Evolutionary conservation across 2,113 vertebrate species (phyloP).

Genomic region (Trematocara stigmaticum): DNA sequence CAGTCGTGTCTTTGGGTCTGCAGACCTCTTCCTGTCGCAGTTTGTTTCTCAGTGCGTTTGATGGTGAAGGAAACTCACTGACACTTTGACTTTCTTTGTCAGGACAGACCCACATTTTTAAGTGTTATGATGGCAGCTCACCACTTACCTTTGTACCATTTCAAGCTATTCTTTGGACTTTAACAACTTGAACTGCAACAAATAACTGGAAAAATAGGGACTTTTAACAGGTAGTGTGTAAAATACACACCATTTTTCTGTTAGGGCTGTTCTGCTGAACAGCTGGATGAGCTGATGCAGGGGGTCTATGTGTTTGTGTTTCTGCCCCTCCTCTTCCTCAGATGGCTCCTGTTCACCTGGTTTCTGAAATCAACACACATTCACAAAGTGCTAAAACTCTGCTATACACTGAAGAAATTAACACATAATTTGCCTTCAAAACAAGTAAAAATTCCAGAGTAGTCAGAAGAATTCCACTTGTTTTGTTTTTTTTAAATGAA

Average conservation of each 20-base stretch:
- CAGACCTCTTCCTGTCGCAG: too few relatives aligned
- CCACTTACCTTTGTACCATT: not conserved
- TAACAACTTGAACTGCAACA: not conserved
- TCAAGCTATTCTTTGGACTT: not conserved
- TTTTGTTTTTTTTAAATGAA: not conserved
- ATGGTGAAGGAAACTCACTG: too few relatives aligned
- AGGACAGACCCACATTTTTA: not conserved
- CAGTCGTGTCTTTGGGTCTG: too few relatives aligned
- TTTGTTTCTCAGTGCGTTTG: too few relatives aligned
- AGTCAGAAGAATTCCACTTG: not conserved
- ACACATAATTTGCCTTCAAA: not conserved
- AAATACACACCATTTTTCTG: conserved; percentile 87
- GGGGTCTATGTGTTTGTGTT: conserved; percentile 86
- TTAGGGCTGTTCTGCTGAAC: conserved; percentile 93
- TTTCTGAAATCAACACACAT: conserved; percentile 73
- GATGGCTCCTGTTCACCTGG: conserved; percentile 77
- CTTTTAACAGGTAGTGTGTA: not conserved
- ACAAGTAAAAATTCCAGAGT: not conserved
- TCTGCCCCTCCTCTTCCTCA: conserved; percentile 85
- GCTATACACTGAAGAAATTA: not conserved
- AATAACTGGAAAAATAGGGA: accelerated
- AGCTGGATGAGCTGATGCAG: conserved; percentile 94
- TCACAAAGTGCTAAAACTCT: not conserved
- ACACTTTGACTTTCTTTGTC: not conserved
- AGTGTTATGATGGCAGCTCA: not conserved